These are phyloP conservation scores for Tuta absoluta DNA, from an alignment of 2,888 invertebrate species.

Conservation along the genomic window DNA sequence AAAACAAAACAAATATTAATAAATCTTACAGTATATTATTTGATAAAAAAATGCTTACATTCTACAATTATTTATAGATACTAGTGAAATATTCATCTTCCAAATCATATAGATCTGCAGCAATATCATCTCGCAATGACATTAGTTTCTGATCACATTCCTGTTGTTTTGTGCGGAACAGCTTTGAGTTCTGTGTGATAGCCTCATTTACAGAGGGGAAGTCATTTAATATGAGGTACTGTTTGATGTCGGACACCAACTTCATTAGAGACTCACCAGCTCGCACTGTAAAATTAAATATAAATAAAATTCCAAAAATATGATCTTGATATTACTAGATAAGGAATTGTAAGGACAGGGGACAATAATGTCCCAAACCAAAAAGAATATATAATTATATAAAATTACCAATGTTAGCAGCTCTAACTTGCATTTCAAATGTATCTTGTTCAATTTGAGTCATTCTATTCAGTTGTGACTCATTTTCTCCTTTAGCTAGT, in stretches of 20 bases:
- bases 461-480: slow-evolving; percentile 93
- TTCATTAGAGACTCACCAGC: slow-evolving; percentile 99
- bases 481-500: slow-evolving; percentile 93
- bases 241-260: slow-evolving; percentile 97
- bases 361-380: not conserved
- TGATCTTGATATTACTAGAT: too few relatives aligned
- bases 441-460: slow-evolving; percentile 97
- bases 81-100: slow-evolving; percentile 97
- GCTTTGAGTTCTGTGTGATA: slow-evolving; percentile 94
- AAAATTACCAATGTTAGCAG: slow-evolving; percentile 90
- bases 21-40: not conserved
- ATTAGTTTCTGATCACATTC: slow-evolving; percentile 97
- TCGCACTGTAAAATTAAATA: slow-evolving; percentile 83
- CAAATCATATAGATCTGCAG: slow-evolving; percentile 94
- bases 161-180: slow-evolving; percentile 93
- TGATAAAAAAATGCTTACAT: not conserved
- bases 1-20: not conserved
- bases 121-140: slow-evolving; percentile 96
- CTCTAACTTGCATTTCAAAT: slow-evolving; percentile 97
- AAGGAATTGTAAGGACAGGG: too few relatives aligned
- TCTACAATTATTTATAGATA: slow-evolving; percentile 83
- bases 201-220: slow-evolving; percentile 99
- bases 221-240: slow-evolving; percentile 98
- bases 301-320: not conserved
- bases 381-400: not conserved